phyloP scores from a whole-genome alignment of 2,888 invertebrate species.

The Drosophila neotestacea region DNA sequence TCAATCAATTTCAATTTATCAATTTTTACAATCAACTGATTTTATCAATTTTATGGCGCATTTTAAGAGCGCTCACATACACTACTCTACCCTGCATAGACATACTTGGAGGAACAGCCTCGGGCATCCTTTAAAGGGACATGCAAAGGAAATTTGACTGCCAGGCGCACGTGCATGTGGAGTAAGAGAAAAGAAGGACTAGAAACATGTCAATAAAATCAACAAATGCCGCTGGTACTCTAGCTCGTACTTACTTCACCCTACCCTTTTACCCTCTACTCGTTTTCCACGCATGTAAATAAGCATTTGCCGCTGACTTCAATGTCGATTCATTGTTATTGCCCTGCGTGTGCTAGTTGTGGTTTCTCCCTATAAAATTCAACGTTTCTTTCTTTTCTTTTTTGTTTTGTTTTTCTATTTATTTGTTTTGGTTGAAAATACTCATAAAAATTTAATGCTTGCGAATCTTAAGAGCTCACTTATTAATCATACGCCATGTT shows the following conservation, averaged over 20 bases:
- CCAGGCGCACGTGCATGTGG: slow-evolving; percentile 46
- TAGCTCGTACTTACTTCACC: neutral
- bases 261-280: neutral
- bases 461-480: slow-evolving; percentile 8
- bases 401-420: neutral
- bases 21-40: slow-evolving; percentile 81
- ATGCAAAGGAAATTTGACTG: slow-evolving; percentile 66
- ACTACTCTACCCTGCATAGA: slow-evolving; percentile 19
- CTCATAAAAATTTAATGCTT: slow-evolving; percentile 4
- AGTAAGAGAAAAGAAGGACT: slow-evolving; percentile 17
- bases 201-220: slow-evolving; percentile 78
- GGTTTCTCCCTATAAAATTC: slow-evolving; percentile 17
- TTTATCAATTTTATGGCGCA: slow-evolving; percentile 80
- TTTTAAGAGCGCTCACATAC: slow-evolving; percentile 64
- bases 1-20: slow-evolving; percentile 80
- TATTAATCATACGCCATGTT: slow-evolving; percentile 59
- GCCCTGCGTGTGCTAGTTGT: slow-evolving; percentile 43
- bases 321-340: slow-evolving; percentile 60
- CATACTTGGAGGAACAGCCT: slow-evolving; percentile 3
- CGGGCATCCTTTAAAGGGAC: slow-evolving; percentile 35
- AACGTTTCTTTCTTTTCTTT: slow-evolving; percentile 20
- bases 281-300: slow-evolving; percentile 59
- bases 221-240: slow-evolving; percentile 71
- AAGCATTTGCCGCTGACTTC: slow-evolving; percentile 53
- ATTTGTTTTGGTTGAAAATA: slow-evolving; percentile 13